Percentiles rank a stretch among this genome's conserved stretches.
Evolutionary conservation across 2,797 vertebrate genomes (phyloP).

Genomic region (Chromis chromis): DNA sequence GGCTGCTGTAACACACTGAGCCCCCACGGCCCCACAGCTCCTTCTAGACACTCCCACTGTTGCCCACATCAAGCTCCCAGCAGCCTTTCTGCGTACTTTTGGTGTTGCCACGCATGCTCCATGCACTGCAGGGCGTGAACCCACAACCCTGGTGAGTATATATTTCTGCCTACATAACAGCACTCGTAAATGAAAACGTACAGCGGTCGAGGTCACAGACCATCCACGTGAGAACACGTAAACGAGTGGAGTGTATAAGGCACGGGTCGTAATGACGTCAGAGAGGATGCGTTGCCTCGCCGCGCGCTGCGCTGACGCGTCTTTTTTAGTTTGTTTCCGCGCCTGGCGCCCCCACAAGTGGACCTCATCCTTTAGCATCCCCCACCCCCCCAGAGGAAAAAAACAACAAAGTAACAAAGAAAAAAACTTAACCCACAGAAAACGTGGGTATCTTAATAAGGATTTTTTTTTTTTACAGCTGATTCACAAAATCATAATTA

Average conservation of each 20-base stretch:
- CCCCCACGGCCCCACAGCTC: neutral
- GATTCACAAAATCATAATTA: slow-evolving; percentile 91
- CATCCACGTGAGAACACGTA: slow-evolving; percentile 86
- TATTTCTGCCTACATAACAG: slow-evolving; percentile 71
- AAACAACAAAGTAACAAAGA: slow-evolving; percentile 69
- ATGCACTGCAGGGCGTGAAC: slow-evolving; percentile 60
- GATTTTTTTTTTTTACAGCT: slow-evolving; percentile 84
- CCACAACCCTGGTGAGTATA: slow-evolving; percentile 47
- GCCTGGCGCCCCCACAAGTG: slow-evolving; percentile 71
- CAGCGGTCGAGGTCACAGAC: slow-evolving; percentile 82
- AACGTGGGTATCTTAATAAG: slow-evolving; percentile 88
- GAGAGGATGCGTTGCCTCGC: slow-evolving; percentile 83
- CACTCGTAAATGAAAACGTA: slow-evolving; percentile 83
- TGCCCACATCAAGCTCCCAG: slow-evolving; percentile 29
- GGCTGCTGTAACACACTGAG: neutral
- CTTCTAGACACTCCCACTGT: slow-evolving; percentile 4
- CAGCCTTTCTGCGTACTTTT: slow-evolving; percentile 61
- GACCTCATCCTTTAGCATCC: slow-evolving; percentile 72
- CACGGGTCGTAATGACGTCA: slow-evolving; percentile 87
- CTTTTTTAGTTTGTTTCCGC: slow-evolving; percentile 45
- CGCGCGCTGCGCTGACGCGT: slow-evolving; percentile 60
- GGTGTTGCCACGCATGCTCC: slow-evolving; percentile 74
- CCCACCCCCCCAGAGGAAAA: slow-evolving; percentile 51
- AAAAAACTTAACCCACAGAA: slow-evolving; percentile 85
- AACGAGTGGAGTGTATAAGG: slow-evolving; percentile 89